Percentiles rank a stretch among this genome's conserved stretches.
phyloP scores from a whole-genome alignment of 2,888 invertebrate species.

The Drosophila setosimentum region DNA sequence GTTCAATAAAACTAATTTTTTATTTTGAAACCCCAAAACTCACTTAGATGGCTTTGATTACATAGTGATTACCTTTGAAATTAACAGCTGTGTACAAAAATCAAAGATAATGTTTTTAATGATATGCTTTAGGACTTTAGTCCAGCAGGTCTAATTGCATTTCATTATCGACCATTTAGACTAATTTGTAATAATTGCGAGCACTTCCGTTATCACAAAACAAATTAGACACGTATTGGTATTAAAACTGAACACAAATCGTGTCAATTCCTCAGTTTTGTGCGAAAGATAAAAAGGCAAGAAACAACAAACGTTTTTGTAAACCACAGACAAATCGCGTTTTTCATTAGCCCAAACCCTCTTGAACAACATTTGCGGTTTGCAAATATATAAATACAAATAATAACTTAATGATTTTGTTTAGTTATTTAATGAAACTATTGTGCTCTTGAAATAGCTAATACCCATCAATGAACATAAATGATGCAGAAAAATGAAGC shows the following conservation, averaged over 20 bases:
- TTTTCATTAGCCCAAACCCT: slow-evolving; percentile 56
- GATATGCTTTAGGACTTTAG: background rate
- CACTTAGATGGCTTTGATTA: background rate
- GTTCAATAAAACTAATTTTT: background rate
- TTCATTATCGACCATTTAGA: slow-evolving; percentile 35
- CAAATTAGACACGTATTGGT: slow-evolving; percentile 50
- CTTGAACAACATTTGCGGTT: slow-evolving; percentile 63
- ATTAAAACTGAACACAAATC: slow-evolving; percentile 31
- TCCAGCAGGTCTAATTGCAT: slow-evolving; percentile 15
- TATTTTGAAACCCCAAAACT: background rate
- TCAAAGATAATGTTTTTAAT: background rate
- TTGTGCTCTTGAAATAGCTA: slow-evolving; percentile 5
- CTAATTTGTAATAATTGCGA: slow-evolving; percentile 33
- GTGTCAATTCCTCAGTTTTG: slow-evolving; percentile 28
- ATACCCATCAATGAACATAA: slow-evolving; percentile 10
- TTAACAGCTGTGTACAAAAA: background rate
- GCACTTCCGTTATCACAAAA: slow-evolving; percentile 40
- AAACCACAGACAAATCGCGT: slow-evolving; percentile 69
- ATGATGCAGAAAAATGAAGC: slow-evolving; percentile 19
- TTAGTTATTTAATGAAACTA: slow-evolving; percentile 19
- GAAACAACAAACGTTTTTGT: background rate
- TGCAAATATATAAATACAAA: slow-evolving; percentile 46
- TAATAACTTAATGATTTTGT: slow-evolving; percentile 45
- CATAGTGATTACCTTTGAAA: background rate
- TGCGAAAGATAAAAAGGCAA: slow-evolving; percentile 3